Conservation (phyloP, 2,113 vertebrate species). For the Aix galericulata region DNA sequence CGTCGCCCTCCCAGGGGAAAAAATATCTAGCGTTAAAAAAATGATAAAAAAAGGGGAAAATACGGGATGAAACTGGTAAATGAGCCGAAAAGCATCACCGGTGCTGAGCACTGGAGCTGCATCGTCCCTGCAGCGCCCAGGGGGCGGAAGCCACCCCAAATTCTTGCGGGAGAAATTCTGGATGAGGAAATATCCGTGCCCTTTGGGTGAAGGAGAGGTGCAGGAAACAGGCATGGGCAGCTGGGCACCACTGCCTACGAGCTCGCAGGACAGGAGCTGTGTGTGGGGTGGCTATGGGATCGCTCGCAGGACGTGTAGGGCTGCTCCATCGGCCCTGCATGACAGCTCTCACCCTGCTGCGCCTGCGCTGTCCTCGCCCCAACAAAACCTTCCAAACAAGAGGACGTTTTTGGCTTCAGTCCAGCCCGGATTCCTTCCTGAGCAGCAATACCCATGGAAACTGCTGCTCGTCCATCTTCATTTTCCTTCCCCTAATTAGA, state of each 20-base stretch:
- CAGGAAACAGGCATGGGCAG: neutral
- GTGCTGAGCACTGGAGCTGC: rapidly evolving
- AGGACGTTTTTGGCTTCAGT: neutral
- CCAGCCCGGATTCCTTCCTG: neutral
- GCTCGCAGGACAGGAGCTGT: neutral
- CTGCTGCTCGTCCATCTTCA: slow-evolving; percentile 19
- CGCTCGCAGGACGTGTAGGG: neutral
- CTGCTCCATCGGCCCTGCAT: neutral
- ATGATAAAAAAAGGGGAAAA: rapidly evolving
- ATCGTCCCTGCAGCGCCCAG: rapidly evolving
- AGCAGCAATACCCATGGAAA: neutral
- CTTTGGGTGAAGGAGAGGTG: neutral
- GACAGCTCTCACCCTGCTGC: neutral
- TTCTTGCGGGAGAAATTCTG: neutral
- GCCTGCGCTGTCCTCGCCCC: neutral
- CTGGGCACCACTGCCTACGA: too few species aligned
- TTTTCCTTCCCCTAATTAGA: slow-evolving; percentile 32
- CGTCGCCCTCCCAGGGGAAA: neutral
- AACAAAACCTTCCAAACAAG: neutral
- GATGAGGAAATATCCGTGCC: neutral
- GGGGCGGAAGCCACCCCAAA: neutral
- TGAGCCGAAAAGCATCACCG: neutral
- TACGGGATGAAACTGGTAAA: rapidly evolving
- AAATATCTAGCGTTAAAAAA: neutral
- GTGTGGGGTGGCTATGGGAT: neutral